Conservation (phyloP, 2,797 vertebrate species). For the Lindbergichthys nudifrons region DNA sequence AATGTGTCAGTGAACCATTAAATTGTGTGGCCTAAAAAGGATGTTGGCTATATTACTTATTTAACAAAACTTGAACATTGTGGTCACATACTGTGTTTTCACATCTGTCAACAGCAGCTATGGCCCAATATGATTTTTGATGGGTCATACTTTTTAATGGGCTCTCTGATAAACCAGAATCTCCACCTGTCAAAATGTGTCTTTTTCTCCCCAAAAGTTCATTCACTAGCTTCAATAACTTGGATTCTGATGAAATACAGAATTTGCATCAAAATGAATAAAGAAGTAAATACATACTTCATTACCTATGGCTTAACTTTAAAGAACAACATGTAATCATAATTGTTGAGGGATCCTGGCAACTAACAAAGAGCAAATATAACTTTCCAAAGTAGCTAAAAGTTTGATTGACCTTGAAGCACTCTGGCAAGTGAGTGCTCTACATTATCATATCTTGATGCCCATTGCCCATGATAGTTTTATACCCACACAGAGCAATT, state of each 20-base stretch:
- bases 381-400: not conserved
- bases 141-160: not conserved
- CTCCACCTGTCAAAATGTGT: not conserved
- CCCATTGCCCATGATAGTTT: constrained; percentile 25
- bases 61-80: not conserved
- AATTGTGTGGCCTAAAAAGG: not conserved
- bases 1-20: not conserved
- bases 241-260: not conserved
- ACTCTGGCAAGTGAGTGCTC: not conserved
- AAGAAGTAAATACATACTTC: not conserved
- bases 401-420: not conserved
- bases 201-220: not conserved
- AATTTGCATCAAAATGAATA: not conserved
- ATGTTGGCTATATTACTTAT: not conserved
- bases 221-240: not conserved
- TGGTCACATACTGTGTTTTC: not conserved
- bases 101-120: not conserved
- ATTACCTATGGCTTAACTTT: not conserved
- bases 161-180: not conserved
- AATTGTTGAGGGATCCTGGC: not conserved
- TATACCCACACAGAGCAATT: constrained; percentile 26
- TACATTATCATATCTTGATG: constrained; percentile 28
- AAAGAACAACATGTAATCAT: not conserved
- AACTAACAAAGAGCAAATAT: constrained; percentile 13
- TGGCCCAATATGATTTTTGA: not conserved